A percentile compares a stretch with the other conserved stretches of the same genome.
Conservation (phyloP, 2,113 vertebrate genomes). For the Isurus oxyrinchus region DNA sequence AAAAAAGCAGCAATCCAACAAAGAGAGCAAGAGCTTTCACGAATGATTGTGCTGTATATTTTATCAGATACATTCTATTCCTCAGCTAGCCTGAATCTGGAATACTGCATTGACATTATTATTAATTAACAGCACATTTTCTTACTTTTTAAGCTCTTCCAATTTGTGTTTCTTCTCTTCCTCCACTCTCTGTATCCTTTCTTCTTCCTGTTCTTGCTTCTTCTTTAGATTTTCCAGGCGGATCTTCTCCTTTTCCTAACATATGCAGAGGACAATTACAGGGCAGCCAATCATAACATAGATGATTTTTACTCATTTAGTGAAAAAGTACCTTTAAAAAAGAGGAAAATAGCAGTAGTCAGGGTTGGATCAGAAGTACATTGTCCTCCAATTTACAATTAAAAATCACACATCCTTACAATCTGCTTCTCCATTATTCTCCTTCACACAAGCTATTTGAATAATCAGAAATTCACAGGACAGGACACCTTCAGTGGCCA, state of each 20-base stretch:
- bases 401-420: background rate
- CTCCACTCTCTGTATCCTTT: constrained; percentile 76
- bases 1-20: background rate
- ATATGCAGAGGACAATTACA: background rate
- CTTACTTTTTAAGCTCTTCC: constrained; percentile 76
- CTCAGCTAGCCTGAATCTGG: background rate
- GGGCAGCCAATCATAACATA: background rate
- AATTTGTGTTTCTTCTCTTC: constrained; percentile 75
- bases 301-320: background rate
- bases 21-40: background rate
- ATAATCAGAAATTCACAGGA: background rate
- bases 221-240: constrained; percentile 74
- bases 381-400: background rate
- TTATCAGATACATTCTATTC: background rate
- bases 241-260: constrained; percentile 74
- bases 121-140: background rate
- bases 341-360: background rate
- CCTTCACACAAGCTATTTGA: background rate
- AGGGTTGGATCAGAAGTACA: background rate
- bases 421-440: background rate
- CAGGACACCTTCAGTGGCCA: background rate
- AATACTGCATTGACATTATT: background rate
- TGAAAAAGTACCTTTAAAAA: background rate
- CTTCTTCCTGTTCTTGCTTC: constrained; percentile 79
- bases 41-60: background rate